phyloP scores from a whole-genome alignment of 1,140 invertebrate genomes.

The Drosophila busckii region DNA sequence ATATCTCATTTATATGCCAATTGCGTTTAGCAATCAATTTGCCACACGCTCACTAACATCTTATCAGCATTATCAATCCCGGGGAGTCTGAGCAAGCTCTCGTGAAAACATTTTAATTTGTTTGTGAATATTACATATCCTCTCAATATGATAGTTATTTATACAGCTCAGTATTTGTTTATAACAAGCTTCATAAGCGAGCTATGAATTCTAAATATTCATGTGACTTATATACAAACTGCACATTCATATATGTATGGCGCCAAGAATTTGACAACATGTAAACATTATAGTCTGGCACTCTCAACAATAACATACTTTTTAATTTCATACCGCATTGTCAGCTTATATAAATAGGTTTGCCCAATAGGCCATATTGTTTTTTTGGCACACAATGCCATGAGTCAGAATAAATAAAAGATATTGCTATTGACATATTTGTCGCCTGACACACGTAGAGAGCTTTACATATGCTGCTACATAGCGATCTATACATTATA shows the following conservation, averaged over 20 bases:
- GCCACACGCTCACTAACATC: neutral
- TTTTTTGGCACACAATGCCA: no score
- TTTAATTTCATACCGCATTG: no score
- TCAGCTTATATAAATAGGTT: no score
- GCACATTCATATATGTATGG: no score
- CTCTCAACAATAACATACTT: no score
- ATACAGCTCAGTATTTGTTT: neutral
- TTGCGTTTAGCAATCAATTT: conserved; percentile 2
- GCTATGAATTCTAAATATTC: no score
- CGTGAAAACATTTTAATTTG: conserved; percentile 11
- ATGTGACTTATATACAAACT: no score
- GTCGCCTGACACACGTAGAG: conserved; percentile 34
- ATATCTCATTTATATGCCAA: conserved; percentile 12
- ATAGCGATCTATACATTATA: conserved; percentile 30
- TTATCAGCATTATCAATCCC: conserved; percentile 8
- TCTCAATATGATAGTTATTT: neutral
- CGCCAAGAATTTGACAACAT: no score
- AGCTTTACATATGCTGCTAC: conserved; percentile 3
- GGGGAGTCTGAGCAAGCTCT: no score
- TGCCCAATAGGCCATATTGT: no score
- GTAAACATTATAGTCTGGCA: no score
- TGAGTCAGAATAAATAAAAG: no score
- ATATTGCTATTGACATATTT: conserved; percentile 32
- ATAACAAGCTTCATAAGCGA: neutral
- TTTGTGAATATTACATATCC: neutral